Evolutionary conservation across 2,113 vertebrate genomes (phyloP).

Genomic region (Furnarius figulus): DNA sequence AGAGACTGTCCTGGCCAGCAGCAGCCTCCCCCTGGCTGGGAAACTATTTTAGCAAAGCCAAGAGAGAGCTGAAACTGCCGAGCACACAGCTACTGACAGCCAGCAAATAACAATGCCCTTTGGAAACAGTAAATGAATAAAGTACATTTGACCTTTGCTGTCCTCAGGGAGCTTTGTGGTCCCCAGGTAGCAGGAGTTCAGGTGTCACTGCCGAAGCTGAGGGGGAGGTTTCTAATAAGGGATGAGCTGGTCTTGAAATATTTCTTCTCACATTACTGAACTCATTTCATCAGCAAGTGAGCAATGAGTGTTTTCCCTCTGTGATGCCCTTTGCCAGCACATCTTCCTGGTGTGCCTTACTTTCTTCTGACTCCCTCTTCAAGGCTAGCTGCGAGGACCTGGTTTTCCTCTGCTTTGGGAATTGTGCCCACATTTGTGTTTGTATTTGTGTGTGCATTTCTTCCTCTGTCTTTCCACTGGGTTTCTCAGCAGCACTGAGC

Average conservation of each 20-base stretch:
- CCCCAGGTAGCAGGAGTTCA: not conserved
- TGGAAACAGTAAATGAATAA: not conserved
- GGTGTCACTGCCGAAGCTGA: not conserved
- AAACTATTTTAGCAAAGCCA: not conserved
- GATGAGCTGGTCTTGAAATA: not conserved
- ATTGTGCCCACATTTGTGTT: not conserved
- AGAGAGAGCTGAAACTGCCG: not conserved
- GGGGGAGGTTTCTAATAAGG: not conserved
- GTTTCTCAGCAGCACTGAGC: not conserved
- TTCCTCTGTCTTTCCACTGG: not conserved
- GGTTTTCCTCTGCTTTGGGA: not conserved
- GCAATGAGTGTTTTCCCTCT: not conserved
- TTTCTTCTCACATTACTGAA: not conserved
- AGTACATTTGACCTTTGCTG: not conserved
- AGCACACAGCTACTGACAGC: not conserved
- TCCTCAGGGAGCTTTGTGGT: not conserved
- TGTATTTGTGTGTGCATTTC: not conserved
- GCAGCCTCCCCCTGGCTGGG: not conserved
- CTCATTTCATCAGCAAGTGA: not conserved
- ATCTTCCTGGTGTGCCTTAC: fast-evolving
- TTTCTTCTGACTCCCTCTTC: not conserved
- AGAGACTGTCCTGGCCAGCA: not conserved
- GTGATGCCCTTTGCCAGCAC: not conserved
- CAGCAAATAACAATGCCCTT: not conserved
- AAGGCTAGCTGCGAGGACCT: not conserved